Base-by-base conservation (phyloP, 2,888 invertebrate genomes). In the Tholera decimalis region DNA sequence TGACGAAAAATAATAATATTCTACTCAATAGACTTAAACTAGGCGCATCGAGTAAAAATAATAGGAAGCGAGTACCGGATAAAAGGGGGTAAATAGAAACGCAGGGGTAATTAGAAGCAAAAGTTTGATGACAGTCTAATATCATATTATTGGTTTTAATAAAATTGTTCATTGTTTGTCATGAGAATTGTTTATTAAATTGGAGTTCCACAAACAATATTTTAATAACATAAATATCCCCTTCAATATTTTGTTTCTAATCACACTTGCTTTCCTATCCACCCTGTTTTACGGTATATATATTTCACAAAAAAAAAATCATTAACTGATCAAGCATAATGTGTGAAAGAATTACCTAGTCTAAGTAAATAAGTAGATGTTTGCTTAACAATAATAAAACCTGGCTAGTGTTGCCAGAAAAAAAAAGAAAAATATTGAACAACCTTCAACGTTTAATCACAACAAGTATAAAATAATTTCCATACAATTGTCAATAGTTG, bases 371-470 rank as follows among this genome's bases (percentile, higher is more conserved):
- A 47, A 47, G 62, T 47, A 72, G 39, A 15, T 1, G 47, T 53
- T 37, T 39, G 56, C 58, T 53, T 50, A 57, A 30, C 6, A 50
- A 39, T 59, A 33, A 57, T n/a, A 72, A 59, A 54, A 26, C 37
- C 46, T 26, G 50, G 58, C 65, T 11, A 57, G 51, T 67, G 51
- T 59, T 56, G 61, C 75, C 75, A 73, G 57, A 53, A 60, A 70
- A 75, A 57, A 74, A 61, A 61, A 58, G 30, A 58, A 72, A 66
- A 73, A 60, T 61, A 64, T 61, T 18, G 47, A 65, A 62, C 70
- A 78, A 67, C 64, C 57, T 62, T 67, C 58, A 73, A 75, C 56
- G 66, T 75, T 78, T 74, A 77, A 77, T 74, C 55, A 73, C 67
- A 73, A 77, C 60, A 33, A 26, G 59, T 68, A 72, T 60, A 68